phyloP scores from a whole-genome alignment of 2,888 invertebrate genomes.

The Pandemis heparana region DNA sequence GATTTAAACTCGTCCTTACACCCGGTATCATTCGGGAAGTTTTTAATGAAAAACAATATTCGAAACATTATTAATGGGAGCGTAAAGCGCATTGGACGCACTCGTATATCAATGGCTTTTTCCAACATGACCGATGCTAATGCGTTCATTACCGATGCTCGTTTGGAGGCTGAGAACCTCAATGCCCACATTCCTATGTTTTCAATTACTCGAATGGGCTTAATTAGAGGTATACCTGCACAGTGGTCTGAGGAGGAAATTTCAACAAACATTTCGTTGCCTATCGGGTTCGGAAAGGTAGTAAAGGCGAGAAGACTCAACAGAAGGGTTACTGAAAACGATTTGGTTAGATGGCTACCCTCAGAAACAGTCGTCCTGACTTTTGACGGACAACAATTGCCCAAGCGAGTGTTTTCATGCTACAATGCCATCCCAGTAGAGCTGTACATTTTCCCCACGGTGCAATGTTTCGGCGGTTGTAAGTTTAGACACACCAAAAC shows the following conservation, averaged over 20 bases:
- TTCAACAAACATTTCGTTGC: no score
- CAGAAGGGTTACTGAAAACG: no score
- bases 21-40: no score
- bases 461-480: neutral
- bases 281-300: no score
- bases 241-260: no score
- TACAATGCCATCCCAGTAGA: neutral
- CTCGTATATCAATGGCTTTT: neutral
- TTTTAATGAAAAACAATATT: no score
- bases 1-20: no score
- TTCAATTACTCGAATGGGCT: neutral
- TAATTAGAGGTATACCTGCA: no score
- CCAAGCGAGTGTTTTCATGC: neutral
- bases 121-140: neutral
- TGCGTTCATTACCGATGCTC: neutral
- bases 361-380: neutral
- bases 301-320: no score
- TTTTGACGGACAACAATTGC: neutral
- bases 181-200: neutral
- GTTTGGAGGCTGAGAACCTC: neutral
- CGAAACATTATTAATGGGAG: no score
- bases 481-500: neutral
- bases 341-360: no score
- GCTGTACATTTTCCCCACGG: neutral
- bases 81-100: no score